Percentiles rank a stretch among this genome's conserved stretches.
phyloP scores from a whole-genome alignment of 2,888 invertebrate species.

The Pterostichus niger region DNA sequence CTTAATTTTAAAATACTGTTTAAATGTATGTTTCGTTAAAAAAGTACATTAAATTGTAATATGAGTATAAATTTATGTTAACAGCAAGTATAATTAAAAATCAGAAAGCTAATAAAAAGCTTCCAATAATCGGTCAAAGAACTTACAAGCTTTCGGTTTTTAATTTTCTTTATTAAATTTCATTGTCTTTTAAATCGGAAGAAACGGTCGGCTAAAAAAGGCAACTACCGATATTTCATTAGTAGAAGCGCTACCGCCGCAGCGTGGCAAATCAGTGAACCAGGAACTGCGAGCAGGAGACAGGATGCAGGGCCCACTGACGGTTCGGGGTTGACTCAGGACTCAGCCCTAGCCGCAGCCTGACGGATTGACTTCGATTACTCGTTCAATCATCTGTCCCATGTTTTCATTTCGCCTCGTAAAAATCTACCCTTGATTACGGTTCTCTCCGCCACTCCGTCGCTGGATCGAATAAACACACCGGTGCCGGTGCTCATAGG shows the following conservation, averaged over 20 bases:
- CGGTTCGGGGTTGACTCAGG: background rate
- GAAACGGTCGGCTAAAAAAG: constrained; percentile 20
- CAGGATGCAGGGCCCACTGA: too few species aligned
- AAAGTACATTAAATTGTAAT: too few species aligned
- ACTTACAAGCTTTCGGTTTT: constrained; percentile 6
- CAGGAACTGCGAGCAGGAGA: background rate
- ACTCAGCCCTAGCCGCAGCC: background rate
- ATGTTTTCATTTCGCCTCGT: constrained; percentile 59
- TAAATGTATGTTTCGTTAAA: too few species aligned
- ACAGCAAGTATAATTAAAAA: background rate
- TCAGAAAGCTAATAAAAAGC: background rate
- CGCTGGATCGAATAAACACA: constrained; percentile 18
- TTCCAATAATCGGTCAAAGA: constrained; percentile 4
- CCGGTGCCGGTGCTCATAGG: background rate
- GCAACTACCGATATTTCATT: constrained; percentile 37
- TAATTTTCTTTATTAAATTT: constrained; percentile 53
- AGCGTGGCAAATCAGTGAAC: constrained; percentile 23
- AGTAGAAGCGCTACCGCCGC: constrained; percentile 2
- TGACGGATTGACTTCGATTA: constrained; percentile 61
- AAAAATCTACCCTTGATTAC: constrained; percentile 61
- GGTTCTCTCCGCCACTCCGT: constrained; percentile 33
- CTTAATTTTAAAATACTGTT: too few species aligned
- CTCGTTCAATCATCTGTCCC: constrained; percentile 58
- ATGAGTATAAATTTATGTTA: background rate
- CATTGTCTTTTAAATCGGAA: constrained; percentile 20